These are phyloP conservation scores for Lysandra coridon DNA, from an alignment of 2,888 invertebrate species.

Conservation along the genomic window DNA sequence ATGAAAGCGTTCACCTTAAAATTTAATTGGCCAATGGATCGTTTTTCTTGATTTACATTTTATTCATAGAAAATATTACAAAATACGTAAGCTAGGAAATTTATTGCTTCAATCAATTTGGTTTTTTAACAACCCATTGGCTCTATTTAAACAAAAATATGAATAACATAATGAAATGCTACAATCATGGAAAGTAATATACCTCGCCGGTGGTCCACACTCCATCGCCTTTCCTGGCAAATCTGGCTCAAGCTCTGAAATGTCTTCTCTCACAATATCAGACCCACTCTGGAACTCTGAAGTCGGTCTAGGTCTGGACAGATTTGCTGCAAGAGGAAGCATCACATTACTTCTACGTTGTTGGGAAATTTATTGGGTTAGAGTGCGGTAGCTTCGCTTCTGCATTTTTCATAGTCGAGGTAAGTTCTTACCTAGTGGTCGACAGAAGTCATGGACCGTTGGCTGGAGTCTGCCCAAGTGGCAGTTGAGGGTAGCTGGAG, in stretches of 20 bases:
- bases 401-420: no score
- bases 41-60: neutral
- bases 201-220: constrained; percentile 86
- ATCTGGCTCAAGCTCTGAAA: constrained; percentile 80
- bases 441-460: constrained; percentile 75
- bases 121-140: constrained; percentile 21
- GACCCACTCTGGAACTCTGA: constrained; percentile 76
- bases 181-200: constrained; percentile 47
- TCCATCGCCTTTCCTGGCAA: constrained; percentile 64
- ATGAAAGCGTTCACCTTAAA: constrained; percentile 64
- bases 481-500: constrained; percentile 82
- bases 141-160: neutral
- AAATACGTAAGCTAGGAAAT: neutral
- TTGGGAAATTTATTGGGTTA: neutral
- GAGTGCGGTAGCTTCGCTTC: no score
- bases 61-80: neutral
- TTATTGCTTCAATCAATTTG: neutral
- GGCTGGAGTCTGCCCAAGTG: constrained; percentile 83
- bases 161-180: neutral
- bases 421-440: constrained; percentile 62
- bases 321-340: constrained; percentile 56
- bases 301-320: constrained; percentile 67
- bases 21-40: constrained; percentile 23
- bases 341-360: neutral
- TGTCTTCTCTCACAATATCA: constrained; percentile 79